Conservation (phyloP, 1,140 invertebrate genomes). For the Rhopalosiphum maidis region DNA sequence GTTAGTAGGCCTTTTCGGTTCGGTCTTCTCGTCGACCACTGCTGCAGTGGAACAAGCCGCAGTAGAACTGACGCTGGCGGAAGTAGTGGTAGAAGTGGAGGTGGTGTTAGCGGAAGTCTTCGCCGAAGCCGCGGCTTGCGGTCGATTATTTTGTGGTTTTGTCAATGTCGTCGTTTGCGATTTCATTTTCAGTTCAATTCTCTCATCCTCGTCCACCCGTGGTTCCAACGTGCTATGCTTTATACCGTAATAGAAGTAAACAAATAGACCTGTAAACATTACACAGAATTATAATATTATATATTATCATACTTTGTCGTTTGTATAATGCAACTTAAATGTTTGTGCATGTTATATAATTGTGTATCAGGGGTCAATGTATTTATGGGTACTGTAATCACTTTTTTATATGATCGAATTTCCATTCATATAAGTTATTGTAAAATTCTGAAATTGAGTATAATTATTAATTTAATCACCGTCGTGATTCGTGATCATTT, state of each 20-base stretch:
- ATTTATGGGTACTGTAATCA: background rate
- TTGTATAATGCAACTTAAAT: no score
- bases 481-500: background rate
- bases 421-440: background rate
- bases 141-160: conserved; percentile 61
- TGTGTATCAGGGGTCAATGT: background rate
- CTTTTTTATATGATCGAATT: background rate
- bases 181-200: conserved; percentile 62
- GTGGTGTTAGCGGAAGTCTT: background rate
- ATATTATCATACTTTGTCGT: background rate
- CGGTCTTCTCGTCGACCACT: conserved; percentile 63
- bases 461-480: background rate
- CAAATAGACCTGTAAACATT: conserved; percentile 72
- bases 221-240: conserved; percentile 82
- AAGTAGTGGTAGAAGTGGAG: conserved; percentile 60
- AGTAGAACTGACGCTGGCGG: background rate
- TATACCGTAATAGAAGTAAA: conserved; percentile 93
- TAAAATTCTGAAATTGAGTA: background rate
- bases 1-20: conserved; percentile 59
- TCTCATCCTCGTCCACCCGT: conserved; percentile 66
- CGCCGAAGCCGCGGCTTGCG: conserved; percentile 61
- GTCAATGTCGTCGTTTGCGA: conserved; percentile 55
- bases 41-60: conserved; percentile 62
- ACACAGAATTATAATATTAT: background rate
- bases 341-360: background rate